Conservation (phyloP, 2,113 vertebrate genomes). For the Natator depressus region DNA sequence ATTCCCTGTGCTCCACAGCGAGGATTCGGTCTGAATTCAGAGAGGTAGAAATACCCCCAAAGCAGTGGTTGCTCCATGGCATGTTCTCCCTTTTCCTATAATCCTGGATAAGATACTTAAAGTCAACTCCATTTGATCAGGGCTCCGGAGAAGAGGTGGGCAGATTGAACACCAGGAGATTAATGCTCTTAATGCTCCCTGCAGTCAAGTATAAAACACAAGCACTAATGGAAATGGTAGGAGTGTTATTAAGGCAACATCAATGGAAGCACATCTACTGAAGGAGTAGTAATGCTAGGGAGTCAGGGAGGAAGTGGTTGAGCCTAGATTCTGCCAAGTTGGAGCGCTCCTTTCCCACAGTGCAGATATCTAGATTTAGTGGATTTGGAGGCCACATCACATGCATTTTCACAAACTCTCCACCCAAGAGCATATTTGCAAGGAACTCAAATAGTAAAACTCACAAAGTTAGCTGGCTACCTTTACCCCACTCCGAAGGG, state of each 20-base stretch:
- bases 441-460: background rate
- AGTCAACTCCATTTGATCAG: background rate
- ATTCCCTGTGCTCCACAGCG: background rate
- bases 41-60: background rate
- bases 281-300: background rate
- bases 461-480: background rate
- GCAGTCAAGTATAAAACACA: background rate
- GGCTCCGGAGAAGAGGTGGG: conserved; percentile 3
- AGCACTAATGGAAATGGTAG: background rate
- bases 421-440: background rate
- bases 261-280: background rate
- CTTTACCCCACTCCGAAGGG: background rate
- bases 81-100: background rate
- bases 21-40: background rate
- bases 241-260: conserved; percentile 34
- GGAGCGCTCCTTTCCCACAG: background rate
- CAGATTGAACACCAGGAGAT: conserved; percentile 29
- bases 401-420: background rate
- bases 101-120: background rate
- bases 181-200: conserved; percentile 8
- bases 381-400: background rate
- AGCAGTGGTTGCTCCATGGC: background rate
- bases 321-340: background rate
- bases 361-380: background rate
- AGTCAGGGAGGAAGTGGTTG: background rate